Percentiles rank a stretch among this genome's conserved stretches.
Conservation (phyloP, 53 echinoderm and acorn worm species). For the Mesocentrotus franciscanus region DNA sequence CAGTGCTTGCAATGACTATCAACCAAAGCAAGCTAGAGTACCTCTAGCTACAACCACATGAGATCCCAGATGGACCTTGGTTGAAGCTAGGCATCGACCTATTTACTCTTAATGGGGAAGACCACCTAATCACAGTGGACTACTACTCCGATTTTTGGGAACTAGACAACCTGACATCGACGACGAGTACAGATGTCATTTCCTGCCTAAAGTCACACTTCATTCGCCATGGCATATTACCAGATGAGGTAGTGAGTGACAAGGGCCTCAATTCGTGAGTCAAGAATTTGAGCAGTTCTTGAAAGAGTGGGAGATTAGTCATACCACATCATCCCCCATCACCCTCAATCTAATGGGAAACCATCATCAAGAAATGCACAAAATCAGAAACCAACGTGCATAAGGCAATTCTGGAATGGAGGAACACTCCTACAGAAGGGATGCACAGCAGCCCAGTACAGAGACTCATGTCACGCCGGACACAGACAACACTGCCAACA, state of each 20-base stretch:
- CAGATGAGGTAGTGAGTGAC: not conserved
- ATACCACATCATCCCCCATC: no score
- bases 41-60: no score
- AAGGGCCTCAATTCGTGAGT: not conserved
- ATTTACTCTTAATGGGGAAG: no score
- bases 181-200: no score
- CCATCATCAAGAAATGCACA: not conserved
- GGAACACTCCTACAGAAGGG: slow-evolving; percentile 12
- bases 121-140: no score
- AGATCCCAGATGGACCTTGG: no score
- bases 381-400: not conserved
- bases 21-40: not conserved
- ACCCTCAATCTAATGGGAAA: no score
- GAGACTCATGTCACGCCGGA: slow-evolving; percentile 8
- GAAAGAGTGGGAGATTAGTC: no score
- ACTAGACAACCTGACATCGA: not conserved
- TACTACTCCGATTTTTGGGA: not conserved
- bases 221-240: not conserved
- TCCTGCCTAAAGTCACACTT: not conserved
- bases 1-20: slow-evolving; percentile 33
- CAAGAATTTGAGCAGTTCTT: not conserved
- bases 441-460: slow-evolving; percentile 49
- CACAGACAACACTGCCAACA: slow-evolving; percentile 10
- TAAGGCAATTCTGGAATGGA: slow-evolving; percentile 2
- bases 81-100: no score